These are phyloP conservation scores for Ctena decussata DNA, from an alignment of 2,888 invertebrate species.

Conservation along the genomic window DNA sequence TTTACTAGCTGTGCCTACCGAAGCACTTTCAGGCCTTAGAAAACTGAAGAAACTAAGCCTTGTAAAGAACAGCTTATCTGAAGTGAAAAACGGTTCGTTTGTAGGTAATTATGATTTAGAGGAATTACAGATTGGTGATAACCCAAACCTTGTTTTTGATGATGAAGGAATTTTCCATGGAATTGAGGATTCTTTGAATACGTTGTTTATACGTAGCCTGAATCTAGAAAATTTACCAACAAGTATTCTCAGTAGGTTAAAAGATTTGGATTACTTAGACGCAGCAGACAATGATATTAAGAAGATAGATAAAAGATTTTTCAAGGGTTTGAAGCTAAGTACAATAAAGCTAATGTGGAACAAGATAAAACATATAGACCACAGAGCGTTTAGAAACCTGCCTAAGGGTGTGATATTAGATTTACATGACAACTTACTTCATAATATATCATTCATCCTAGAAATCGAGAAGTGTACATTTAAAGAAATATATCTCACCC, in stretches of 20 bases:
- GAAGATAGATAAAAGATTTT: constrained; percentile 61
- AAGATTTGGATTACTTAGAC: constrained; percentile 61
- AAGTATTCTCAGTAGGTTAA: constrained; percentile 41
- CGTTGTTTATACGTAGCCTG: constrained; percentile 62
- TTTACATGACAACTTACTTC: constrained; percentile 51
- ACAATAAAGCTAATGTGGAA: constrained; percentile 55
- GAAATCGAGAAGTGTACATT: constrained; percentile 65
- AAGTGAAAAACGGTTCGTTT: constrained; percentile 58
- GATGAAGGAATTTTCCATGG: constrained; percentile 66
- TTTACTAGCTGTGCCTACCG: constrained; percentile 59
- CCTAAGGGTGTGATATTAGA: constrained; percentile 56
- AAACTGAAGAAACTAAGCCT: constrained; percentile 58
- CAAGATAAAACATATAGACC: constrained; percentile 55
- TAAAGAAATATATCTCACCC: constrained; percentile 60
- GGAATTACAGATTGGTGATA: constrained; percentile 60
- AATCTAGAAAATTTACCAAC: constrained; percentile 60
- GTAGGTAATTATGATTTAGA: constrained; percentile 55
- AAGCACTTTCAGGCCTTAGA: constrained; percentile 56
- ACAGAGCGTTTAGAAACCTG: constrained; percentile 52
- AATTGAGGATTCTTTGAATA: constrained; percentile 65
- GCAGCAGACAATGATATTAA: constrained; percentile 64
- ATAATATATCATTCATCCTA: constrained; percentile 68
- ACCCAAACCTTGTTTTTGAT: constrained; percentile 47
- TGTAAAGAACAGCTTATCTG: constrained; percentile 44
- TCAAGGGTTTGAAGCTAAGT: constrained; percentile 43